Conservation (phyloP, 2,888 invertebrate species). For the Halictus quadricinctus region DNA sequence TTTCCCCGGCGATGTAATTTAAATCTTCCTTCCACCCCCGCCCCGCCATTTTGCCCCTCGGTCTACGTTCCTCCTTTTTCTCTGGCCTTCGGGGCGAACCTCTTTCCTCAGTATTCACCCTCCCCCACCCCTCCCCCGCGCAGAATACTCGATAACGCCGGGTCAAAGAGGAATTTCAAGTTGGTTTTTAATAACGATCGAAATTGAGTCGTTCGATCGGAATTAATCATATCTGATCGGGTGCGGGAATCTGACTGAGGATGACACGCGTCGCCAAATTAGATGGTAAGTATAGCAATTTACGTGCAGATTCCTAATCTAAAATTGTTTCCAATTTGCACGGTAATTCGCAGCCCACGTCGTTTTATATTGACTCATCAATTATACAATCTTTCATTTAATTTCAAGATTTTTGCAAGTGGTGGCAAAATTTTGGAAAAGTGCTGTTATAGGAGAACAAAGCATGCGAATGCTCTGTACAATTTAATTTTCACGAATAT, state of each 20-base stretch:
- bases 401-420: background rate
- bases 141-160: slow-evolving; percentile 36
- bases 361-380: background rate
- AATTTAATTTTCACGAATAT: no score
- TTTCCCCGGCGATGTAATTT: slow-evolving; percentile 61
- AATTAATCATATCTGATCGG: slow-evolving; percentile 67
- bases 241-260: background rate
- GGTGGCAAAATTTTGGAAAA: no score
- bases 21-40: slow-evolving; percentile 46
- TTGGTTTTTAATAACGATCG: slow-evolving; percentile 63
- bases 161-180: slow-evolving; percentile 53
- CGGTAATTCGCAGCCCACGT: background rate
- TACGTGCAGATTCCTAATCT: background rate
- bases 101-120: slow-evolving; percentile 3
- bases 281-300: background rate
- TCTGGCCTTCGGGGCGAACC: background rate
- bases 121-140: background rate
- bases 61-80: background rate
- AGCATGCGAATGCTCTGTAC: no score
- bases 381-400: background rate
- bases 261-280: background rate
- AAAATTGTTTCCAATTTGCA: background rate
- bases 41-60: background rate
- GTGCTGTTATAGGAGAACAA: no score
- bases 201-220: slow-evolving; percentile 62